Conservation (phyloP, 2,888 invertebrate genomes). For the Oligia latruncula region DNA sequence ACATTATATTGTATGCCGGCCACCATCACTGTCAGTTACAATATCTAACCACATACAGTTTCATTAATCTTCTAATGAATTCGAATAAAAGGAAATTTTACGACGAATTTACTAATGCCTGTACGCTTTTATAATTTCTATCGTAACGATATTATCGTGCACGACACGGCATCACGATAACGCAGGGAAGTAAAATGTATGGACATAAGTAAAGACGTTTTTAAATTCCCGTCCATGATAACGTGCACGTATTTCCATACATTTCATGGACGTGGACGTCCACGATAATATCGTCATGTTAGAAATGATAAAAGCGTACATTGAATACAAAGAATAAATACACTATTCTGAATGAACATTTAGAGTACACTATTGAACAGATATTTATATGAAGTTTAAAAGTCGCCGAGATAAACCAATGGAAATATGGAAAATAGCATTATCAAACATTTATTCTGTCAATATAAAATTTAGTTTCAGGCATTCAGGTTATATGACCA, state of each 20-base stretch:
- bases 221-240: neutral
- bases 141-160: neutral
- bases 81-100: constrained; percentile 54
- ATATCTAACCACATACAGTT: constrained; percentile 60
- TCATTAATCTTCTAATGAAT: constrained; percentile 58
- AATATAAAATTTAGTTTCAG: neutral
- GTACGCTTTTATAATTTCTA: neutral
- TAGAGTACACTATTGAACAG: constrained; percentile 49
- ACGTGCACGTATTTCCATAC: neutral
- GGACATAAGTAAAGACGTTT: neutral
- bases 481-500: neutral
- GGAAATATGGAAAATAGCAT: neutral
- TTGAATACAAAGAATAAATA: constrained; percentile 49
- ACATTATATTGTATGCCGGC: constrained; percentile 80
- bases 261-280: neutral
- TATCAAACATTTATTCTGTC: neutral
- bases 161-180: too few relatives aligned
- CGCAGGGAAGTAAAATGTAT: neutral
- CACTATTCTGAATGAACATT: constrained; percentile 41
- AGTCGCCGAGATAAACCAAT: constrained; percentile 27
- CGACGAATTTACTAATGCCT: constrained; percentile 56
- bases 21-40: constrained; percentile 53
- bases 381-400: constrained; percentile 44
- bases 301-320: neutral
- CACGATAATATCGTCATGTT: neutral